These are phyloP conservation scores for Meriones psammophilus DNA, from an alignment of 2,797 vertebrate genomes.

Conservation along the genomic window DNA sequence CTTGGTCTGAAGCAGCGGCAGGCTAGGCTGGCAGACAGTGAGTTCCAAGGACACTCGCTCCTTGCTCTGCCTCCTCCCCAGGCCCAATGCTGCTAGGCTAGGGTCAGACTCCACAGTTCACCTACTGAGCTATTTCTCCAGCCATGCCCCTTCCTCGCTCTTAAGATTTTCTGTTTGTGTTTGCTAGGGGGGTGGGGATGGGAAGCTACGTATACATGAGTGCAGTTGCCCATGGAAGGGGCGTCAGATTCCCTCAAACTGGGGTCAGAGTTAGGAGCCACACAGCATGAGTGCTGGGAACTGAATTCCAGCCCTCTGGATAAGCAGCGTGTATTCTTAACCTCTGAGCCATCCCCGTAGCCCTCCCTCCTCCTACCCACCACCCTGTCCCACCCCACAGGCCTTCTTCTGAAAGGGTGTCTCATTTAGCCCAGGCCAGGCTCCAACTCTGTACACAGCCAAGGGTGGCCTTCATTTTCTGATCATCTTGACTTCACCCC, in stretches of 20 bases:
- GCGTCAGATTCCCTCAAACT: not conserved
- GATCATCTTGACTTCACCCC: not conserved
- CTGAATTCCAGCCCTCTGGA: not conserved
- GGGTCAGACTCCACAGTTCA: not conserved
- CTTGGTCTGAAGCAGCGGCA: too few relatives aligned
- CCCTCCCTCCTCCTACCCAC: too few relatives aligned
- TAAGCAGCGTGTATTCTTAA: not conserved
- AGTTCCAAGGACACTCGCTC: not conserved
- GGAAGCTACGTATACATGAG: not conserved
- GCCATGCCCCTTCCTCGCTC: not conserved
- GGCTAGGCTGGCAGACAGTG: too few relatives aligned
- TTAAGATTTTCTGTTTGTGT: not conserved
- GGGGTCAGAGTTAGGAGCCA: too few relatives aligned
- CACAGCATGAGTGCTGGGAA: not conserved
- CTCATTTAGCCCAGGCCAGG: not conserved
- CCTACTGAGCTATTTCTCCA: not conserved
- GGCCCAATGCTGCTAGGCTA: not conserved
- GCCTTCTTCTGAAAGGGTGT: not conserved
- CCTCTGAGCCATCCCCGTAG: not conserved
- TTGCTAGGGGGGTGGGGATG: not conserved
- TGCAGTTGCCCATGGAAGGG: not conserved
- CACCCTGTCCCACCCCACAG: not conserved
- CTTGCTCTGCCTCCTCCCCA: not conserved
- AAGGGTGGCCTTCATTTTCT: not conserved
- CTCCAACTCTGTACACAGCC: not conserved